Evolutionary conservation across 2,113 vertebrate species (phyloP), one percentile per base, ranked within the genome.

Genomic region (Pithys albifrons): DNA sequence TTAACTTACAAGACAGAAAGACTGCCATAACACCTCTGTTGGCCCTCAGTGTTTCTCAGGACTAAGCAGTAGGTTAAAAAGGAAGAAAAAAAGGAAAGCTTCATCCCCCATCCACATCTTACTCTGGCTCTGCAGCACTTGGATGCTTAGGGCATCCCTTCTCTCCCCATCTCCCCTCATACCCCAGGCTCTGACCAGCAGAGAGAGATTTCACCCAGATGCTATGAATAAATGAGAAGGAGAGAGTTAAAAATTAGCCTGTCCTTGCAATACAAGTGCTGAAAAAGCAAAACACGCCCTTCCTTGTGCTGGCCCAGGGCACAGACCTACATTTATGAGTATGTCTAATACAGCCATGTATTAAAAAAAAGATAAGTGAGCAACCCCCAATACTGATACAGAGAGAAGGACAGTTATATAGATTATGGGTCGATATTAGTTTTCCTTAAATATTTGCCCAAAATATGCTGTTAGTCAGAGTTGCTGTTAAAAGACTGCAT

Each of bases 201-300:
- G 17, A 45, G 14, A 41, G 23, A 58, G 27, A 17, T 90, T 89
- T 72, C 39, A 51, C 33, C 14, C 24, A 27, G 67, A 57, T 46
- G n/a, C 28, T 29, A 6, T 4, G 41, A 79, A 52, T 39, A 79
- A 54, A 55, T 8, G 16, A 75, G 77, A 35, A 83, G 9, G 12
- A 78, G 9, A 35, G 76, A 74, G 87, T 84, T 95, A 89, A 93
- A 87, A 91, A 72, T 85, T 25, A 94, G 33, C 54, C 51, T 89
- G 74, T 6, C 17, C 57, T 75, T 7, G 9, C 43, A 33, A 45
- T 9, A 24, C 1, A 9, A 82, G 22, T 0, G 3, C 87, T 86
- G 87, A 73, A 90, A 88, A 94, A 88, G 72, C 69, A 67, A 77
- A 89, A 49, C 72, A 57, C 7, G 0, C 75, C 74, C 82, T 91